Evolutionary conservation across 2,888 invertebrate genomes (phyloP).

Genomic region (Neria commutata): DNA sequence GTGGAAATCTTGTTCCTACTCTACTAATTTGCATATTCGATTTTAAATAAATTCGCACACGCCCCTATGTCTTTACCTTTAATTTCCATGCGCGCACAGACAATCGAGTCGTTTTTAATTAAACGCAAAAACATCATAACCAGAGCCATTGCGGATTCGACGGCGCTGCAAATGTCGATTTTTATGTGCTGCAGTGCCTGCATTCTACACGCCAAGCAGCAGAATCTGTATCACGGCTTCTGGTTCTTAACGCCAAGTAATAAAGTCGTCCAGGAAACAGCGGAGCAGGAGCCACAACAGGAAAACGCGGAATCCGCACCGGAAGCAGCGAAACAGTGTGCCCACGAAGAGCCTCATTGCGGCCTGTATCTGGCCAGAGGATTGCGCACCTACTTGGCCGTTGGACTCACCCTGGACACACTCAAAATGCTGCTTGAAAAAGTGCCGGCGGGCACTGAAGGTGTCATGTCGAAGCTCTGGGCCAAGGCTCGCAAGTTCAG

Average conservation of each 20-base stretch:
- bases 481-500: conserved; percentile 26
- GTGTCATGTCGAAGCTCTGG: no score
- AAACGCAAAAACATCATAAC: conserved; percentile 35
- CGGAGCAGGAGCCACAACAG: background rate
- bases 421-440: conserved; percentile 42
- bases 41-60: no score
- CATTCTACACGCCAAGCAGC: conserved; percentile 41
- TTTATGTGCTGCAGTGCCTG: conserved; percentile 51
- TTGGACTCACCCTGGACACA: conserved; percentile 45
- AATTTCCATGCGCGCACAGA: conserved; percentile 35
- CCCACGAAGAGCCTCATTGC: conserved; percentile 27
- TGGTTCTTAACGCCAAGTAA: conserved; percentile 43
- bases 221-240: conserved; percentile 34
- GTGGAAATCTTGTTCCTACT: no score
- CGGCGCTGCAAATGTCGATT: conserved; percentile 37
- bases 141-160: conserved; percentile 33
- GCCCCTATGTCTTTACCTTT: no score
- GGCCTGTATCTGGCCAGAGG: conserved; percentile 34
- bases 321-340: conserved; percentile 19
- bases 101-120: conserved; percentile 41
- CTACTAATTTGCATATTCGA: no score
- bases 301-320: background rate
- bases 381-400: conserved; percentile 39
- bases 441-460: no score
- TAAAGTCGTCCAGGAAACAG: background rate